Conservation (phyloP, 2,113 vertebrate genomes). For the Odontesthes bonariensis region DNA sequence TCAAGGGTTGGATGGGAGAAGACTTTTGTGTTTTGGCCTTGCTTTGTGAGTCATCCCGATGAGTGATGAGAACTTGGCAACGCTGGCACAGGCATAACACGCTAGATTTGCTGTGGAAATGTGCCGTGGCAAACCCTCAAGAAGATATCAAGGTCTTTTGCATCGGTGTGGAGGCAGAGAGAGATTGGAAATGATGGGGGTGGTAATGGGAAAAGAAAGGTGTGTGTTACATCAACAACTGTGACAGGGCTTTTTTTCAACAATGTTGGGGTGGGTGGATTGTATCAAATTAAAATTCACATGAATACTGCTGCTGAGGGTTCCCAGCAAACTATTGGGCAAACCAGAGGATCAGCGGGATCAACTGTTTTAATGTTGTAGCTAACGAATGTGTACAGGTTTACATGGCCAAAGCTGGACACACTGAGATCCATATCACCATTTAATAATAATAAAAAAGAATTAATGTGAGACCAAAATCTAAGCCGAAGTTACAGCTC, state of each 20-base stretch:
- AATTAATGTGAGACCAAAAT: not conserved
- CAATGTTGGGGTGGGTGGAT: not conserved
- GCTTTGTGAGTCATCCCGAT: constrained; percentile 65
- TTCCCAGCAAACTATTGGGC: no score
- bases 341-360: no score
- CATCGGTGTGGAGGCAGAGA: constrained; percentile 39
- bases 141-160: constrained; percentile 71
- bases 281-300: not conserved
- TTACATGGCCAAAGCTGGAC: no score
- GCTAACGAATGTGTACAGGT: no score
- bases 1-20: constrained; percentile 9
- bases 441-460: no score
- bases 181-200: not conserved
- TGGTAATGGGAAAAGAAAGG: constrained; percentile 7
- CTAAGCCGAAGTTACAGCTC: not conserved
- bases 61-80: constrained; percentile 58
- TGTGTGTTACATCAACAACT: not conserved
- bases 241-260: not conserved
- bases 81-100: constrained; percentile 52
- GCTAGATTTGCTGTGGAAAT: constrained; percentile 69
- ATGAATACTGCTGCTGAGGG: not conserved
- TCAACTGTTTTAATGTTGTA: no score
- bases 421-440: no score
- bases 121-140: constrained; percentile 68
- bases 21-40: constrained; percentile 54